These are phyloP conservation scores for Callospermophilus lateralis DNA, from an alignment of 2,113 vertebrate genomes.

Conservation along the genomic window DNA sequence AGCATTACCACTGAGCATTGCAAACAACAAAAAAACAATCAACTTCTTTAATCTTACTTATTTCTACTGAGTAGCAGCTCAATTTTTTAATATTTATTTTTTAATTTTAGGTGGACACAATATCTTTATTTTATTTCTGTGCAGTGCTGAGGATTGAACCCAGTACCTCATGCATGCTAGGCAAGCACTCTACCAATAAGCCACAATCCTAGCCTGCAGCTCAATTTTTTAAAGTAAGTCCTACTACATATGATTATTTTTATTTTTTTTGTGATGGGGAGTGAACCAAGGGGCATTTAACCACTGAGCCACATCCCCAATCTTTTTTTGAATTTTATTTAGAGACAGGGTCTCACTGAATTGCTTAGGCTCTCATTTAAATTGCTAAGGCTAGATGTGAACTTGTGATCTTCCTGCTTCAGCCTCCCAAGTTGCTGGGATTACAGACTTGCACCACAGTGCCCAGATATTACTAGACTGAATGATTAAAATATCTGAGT, in stretches of 20 bases:
- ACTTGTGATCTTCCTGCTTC: not conserved
- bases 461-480: not conserved
- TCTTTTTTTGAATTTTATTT: not conserved
- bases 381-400: not conserved
- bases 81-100: not conserved
- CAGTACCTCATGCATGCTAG: too few relatives aligned
- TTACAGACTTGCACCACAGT: too few relatives aligned
- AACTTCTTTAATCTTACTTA: not conserved
- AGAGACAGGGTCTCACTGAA: too few relatives aligned
- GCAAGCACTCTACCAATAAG: too few relatives aligned
- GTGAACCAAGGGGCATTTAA: too few relatives aligned
- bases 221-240: not conserved
- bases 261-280: not conserved
- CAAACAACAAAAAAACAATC: not conserved
- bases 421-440: not conserved
- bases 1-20: not conserved
- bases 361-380: too few relatives aligned
- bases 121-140: too few relatives aligned
- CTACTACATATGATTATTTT: not conserved
- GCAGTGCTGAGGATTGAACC: too few relatives aligned
- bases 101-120: too few relatives aligned
- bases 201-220: not conserved
- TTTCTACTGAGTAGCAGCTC: not conserved
- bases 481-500: not conserved
- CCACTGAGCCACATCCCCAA: not conserved